Percentiles rank a stretch among this genome's conserved stretches.
These are phyloP conservation scores for Rhaphigaster nebulosa DNA, from an alignment of 2,888 invertebrate species.

Conservation along the genomic window DNA sequence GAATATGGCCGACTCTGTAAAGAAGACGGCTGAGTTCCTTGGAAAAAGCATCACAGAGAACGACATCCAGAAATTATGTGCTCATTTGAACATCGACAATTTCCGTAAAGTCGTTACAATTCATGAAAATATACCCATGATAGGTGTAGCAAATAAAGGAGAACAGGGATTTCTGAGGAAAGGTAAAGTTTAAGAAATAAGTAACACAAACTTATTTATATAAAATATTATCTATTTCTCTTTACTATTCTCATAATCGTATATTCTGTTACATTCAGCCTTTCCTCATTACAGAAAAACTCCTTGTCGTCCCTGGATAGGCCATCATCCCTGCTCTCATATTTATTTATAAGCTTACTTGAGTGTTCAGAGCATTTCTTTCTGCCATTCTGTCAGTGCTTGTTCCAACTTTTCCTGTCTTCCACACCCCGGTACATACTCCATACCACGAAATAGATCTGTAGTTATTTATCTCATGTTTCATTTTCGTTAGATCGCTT, in stretches of 20 bases:
- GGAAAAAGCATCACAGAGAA: conserved; percentile 73
- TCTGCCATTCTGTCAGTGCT: neutral
- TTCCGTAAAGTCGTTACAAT: conserved; percentile 87
- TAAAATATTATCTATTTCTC: neutral
- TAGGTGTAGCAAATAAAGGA: conserved; percentile 73
- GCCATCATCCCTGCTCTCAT: neutral
- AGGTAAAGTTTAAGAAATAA: conserved; percentile 59
- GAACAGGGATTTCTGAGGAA: conserved; percentile 78
- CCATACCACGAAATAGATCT: no score
- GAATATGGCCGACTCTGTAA: conserved; percentile 75
- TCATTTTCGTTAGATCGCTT: no score
- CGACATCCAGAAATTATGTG: conserved; percentile 75
- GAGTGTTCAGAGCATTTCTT: neutral
- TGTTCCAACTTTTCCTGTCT: neutral
- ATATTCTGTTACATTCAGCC: neutral
- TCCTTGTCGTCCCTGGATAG: neutral
- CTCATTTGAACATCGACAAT: conserved; percentile 84
- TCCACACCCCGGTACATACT: no score
- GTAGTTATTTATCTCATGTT: no score
- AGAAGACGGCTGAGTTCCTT: conserved; percentile 76
- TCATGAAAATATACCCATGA: conserved; percentile 77
- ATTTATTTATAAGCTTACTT: neutral
- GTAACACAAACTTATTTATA: neutral
- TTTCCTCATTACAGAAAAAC: neutral
- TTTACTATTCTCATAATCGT: neutral